Percentiles rank a stretch among this genome's conserved stretches.
Conservation (phyloP, 2,113 vertebrate genomes). For the Menura novaehollandiae region DNA sequence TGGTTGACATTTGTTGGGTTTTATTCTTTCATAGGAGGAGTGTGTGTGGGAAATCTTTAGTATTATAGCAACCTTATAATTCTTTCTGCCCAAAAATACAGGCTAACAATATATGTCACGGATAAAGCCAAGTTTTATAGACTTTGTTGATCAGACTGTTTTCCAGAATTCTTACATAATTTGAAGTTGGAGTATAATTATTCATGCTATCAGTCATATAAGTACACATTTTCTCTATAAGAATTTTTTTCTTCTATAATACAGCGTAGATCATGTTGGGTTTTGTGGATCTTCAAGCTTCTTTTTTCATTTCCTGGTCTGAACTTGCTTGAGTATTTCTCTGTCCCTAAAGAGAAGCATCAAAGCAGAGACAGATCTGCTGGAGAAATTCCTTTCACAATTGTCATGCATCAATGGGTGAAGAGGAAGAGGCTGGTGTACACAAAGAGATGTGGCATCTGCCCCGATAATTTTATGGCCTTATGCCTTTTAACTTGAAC, state of each 20-base stretch:
- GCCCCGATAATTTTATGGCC: background rate
- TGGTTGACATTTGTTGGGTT: fast-evolving
- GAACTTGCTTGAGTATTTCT: conserved; percentile 29
- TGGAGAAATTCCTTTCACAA: conserved; percentile 22
- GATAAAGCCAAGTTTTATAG: background rate
- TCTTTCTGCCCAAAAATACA: background rate
- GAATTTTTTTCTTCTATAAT: background rate
- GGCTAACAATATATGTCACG: background rate
- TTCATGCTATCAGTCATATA: background rate
- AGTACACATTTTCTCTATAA: background rate
- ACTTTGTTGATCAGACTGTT: background rate
- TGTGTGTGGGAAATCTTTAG: background rate
- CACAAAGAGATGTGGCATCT: conserved; percentile 16
- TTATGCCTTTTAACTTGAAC: background rate
- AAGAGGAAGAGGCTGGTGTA: conserved; percentile 11
- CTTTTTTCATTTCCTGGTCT: background rate
- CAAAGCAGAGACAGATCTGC: conserved; percentile 26
- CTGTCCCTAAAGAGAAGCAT: conserved; percentile 2
- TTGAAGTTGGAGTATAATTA: background rate
- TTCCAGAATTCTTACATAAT: background rate
- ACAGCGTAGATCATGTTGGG: background rate
- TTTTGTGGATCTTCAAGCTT: background rate
- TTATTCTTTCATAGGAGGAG: background rate
- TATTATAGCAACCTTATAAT: background rate
- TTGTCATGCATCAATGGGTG: background rate